Base-by-base conservation (phyloP, 2,797 vertebrate genomes). In the Tympanoctomys barrerae region DNA sequence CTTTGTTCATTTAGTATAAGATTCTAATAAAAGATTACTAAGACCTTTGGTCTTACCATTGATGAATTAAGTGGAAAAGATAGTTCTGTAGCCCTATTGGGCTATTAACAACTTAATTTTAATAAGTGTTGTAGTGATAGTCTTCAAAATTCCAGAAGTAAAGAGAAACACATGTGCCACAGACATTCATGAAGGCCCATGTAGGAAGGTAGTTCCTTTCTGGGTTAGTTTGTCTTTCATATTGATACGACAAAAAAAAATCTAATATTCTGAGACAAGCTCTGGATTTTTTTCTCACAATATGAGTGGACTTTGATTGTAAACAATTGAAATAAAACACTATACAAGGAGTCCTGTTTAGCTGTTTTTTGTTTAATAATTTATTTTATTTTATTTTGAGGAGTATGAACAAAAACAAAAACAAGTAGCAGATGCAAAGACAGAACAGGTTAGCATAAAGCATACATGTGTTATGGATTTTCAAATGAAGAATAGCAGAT, bases 11-110 rank as follows among this genome's bases (percentile, higher is more conserved):
- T 95, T 89, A 49, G 24, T 75, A 7, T 77, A 46, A 79, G 31
- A 84, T 75, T 90, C 71, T 61, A 83, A 95, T 61, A 16, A 71
- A 89, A 94, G 87, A 59, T 84, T 84, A 26, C 84, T 89, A 87
- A 80, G 77, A 62, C 81, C 36, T 71, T 21, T 83, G 61, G 57
- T 71, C 13, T 93, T 90, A 46, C 86, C 24, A 89, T 80, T 87
- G 18, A 78, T 81, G 19, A 81, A 83, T 61, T 82, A 93, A 94
- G 16, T 59, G 59, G 42, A 90, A 83, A 77, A 89, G 14, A 5
- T 61, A 49, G 59, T 66, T 57, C 13, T 2, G 11, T 22, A 33
- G 83, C 33, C 33, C 7, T 64, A 0, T 6, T 77, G 16, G 36
- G 21, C 92, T 26, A 62, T 68, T 33, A 79, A 42, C 31, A 54